phyloP scores from a whole-genome alignment of 2,888 invertebrate genomes.

The Limenitis camilla region DNA sequence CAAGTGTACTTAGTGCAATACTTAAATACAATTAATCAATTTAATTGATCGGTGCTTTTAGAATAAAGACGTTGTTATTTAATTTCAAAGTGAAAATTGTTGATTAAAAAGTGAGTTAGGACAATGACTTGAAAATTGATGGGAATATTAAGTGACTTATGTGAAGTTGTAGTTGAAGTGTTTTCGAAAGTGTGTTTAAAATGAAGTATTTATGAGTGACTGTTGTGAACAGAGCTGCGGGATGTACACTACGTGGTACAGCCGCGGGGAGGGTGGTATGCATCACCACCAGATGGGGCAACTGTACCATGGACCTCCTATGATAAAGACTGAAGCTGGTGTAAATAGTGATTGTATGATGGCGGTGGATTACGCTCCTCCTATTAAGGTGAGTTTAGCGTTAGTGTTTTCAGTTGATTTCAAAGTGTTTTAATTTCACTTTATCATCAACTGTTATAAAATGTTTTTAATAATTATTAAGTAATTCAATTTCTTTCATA shows the following conservation, averaged over 20 bases:
- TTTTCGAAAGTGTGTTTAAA: slow-evolving; percentile 19
- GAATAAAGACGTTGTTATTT: not conserved
- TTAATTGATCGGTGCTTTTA: not conserved
- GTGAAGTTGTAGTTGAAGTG: slow-evolving; percentile 11
- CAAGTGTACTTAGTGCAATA: slow-evolving; percentile 52
- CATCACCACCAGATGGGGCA: slow-evolving; percentile 73
- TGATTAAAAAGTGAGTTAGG: slow-evolving; percentile 2
- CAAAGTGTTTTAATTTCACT: too few relatives aligned
- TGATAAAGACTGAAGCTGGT: slow-evolving; percentile 77
- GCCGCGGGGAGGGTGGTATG: slow-evolving; percentile 67
- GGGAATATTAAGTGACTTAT: not conserved
- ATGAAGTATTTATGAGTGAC: slow-evolving; percentile 66
- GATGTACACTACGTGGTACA: slow-evolving; percentile 74
- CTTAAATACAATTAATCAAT: slow-evolving; percentile 2
- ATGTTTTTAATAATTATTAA: too few relatives aligned
- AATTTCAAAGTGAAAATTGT: slow-evolving; percentile 16
- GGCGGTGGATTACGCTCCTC: slow-evolving; percentile 78
- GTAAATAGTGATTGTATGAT: slow-evolving; percentile 79
- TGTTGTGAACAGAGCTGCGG: slow-evolving; percentile 58
- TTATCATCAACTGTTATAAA: too few relatives aligned
- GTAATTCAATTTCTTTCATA: too few relatives aligned
- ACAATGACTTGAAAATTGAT: slow-evolving; percentile 1
- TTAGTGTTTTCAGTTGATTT: too few relatives aligned
- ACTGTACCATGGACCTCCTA: slow-evolving; percentile 72
- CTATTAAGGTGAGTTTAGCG: slow-evolving; percentile 73